phyloP scores from a whole-genome alignment of 2,113 vertebrate species.

The Thermophis baileyi region DNA sequence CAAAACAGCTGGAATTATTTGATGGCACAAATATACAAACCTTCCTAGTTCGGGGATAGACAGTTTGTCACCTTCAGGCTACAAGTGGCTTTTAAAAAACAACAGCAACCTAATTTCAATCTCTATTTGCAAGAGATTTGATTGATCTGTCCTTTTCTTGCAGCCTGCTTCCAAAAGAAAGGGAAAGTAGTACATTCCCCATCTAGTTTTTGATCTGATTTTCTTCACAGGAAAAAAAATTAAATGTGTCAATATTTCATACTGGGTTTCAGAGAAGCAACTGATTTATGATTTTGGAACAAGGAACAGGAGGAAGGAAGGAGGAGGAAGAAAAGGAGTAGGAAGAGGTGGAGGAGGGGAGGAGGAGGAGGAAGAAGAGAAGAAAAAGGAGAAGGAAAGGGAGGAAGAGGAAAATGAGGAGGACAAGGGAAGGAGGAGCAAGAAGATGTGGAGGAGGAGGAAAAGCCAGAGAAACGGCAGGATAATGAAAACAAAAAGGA shows the following conservation, averaged over 20 bases:
- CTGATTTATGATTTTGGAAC: neutral
- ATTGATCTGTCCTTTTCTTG: neutral
- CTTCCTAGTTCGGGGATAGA: neutral
- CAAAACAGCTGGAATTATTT: neutral
- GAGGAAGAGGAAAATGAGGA: too few relatives aligned
- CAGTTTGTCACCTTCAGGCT: neutral
- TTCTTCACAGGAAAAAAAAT: neutral
- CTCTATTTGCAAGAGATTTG: neutral
- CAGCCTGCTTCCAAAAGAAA: neutral
- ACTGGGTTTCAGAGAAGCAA: neutral
- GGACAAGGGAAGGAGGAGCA: too few relatives aligned
- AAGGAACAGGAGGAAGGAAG: neutral
- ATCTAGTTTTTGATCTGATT: neutral
- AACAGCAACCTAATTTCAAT: neutral
- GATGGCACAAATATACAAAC: neutral
- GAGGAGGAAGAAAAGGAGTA: too few relatives aligned
- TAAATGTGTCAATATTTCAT: conserved; percentile 15
- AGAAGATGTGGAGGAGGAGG: too few relatives aligned
- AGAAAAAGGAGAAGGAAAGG: too few relatives aligned
- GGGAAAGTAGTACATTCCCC: neutral
- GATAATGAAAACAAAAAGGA: too few relatives aligned
- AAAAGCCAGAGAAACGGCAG: too few relatives aligned
- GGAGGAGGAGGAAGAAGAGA: too few relatives aligned
- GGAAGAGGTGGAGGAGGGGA: neutral
- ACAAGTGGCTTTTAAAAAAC: neutral